A percentile compares a stretch with the other conserved stretches of the same genome.
Evolutionary conservation across 1,140 invertebrate genomes (phyloP).

Genomic region (Drosophila kohkoa): DNA sequence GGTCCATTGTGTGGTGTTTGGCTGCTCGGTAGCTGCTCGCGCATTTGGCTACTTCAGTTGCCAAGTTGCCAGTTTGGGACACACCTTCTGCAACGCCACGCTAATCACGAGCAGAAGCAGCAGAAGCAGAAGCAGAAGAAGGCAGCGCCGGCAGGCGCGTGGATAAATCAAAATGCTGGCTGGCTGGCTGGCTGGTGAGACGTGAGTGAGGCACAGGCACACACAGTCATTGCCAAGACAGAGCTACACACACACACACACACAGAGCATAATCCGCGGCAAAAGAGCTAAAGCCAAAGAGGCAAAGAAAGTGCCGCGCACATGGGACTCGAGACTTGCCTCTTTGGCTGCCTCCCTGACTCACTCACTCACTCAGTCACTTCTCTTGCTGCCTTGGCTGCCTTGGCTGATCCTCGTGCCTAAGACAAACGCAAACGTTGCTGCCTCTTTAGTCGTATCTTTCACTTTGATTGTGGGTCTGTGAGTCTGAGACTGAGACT

Average conservation of each 20-base stretch:
- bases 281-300: conserved; percentile 15
- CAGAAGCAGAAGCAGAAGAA: neutral
- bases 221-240: too few species aligned
- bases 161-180: conserved; percentile 81
- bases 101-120: conserved; percentile 63
- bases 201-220: conserved; percentile 47
- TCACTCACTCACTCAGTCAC: conserved; percentile 9
- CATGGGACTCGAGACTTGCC: conserved; percentile 23
- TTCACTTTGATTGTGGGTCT: conserved; percentile 78
- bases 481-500: neutral
- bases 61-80: conserved; percentile 76
- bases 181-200: conserved; percentile 46
- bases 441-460: conserved; percentile 78
- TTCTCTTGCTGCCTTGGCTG: conserved; percentile 25
- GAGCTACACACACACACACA: neutral
- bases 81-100: conserved; percentile 78
- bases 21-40: conserved; percentile 36
- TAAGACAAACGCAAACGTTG: conserved; percentile 77
- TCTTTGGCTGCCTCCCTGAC: conserved; percentile 31
- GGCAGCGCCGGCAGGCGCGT: conserved; percentile 64
- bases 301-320: conserved; percentile 75
- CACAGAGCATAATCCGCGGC: conserved; percentile 64
- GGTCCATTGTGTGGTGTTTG: conserved; percentile 33
- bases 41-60: conserved; percentile 79
- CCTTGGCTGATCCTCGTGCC: conserved; percentile 56